Base-by-base conservation (phyloP, 2,797 vertebrate species). In the Orestias chungarensis region DNA sequence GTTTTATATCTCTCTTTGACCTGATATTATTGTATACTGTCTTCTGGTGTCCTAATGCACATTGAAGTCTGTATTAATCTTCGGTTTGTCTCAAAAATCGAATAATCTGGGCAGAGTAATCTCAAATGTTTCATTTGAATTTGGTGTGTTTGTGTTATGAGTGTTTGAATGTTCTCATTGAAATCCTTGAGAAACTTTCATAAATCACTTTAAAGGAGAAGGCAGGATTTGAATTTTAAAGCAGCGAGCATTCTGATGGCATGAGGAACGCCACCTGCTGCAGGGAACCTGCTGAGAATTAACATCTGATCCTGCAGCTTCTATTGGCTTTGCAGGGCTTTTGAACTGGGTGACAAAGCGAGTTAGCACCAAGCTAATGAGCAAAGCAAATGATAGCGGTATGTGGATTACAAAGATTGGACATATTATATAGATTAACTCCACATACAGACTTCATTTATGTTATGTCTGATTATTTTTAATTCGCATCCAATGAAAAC, bases 21-120 rank as follows among this genome's bases (percentile, higher is more conserved):
- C 50, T n/a, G 11, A 66, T 29, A 46, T n/a, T 9, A 35, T 77
- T 61, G 76, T 59, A 47, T 49, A n/a, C 46, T 49, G 35, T 46
- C 35, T 74, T 6, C 29, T 25, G 0, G 55, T 55, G 42, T 54
- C 61, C 50, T 79, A 86, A 79, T 17, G 50, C 44, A 68, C 65
- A 73, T 68, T 71, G 81, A 70, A 78, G 64, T 59, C 70, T 78
- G 11, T 15, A 80, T 86, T 47, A 85, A 86, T 81, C 68, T 78
- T 73, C 59, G 59, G 70, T 88, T 84, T 85, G 68, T 82, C 69
- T 79, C 27, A 88, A 80, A 69, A 81, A 89, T 88, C 72, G 71
- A 88, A 83, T 90, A 88, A 92, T 91, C 90, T 84, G 87, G 84
- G 85, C 76, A 76, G 35, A 79, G 83, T 89, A 90, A 92, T 93